Base-by-base conservation (phyloP, 2,888 invertebrate species). In the Calliphora vomitoria region DNA sequence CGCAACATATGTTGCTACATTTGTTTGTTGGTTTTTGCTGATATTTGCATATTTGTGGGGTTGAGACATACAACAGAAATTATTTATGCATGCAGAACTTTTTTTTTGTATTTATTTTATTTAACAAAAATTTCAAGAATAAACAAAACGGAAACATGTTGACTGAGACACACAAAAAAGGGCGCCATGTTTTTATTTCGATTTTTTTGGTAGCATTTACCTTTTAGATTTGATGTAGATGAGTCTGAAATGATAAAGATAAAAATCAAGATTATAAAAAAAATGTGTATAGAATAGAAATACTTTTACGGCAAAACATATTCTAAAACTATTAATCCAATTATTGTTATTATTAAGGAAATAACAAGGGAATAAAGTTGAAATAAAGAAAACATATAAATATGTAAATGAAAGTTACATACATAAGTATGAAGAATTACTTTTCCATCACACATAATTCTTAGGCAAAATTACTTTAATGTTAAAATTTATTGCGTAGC, bases 71-170 rank as follows among this genome's bases (percentile, higher is more conserved):
- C 41, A 82, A 64, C 64, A 31, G 44, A 72, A 84, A 87, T 87
- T 87, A 87, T 87, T 87, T 87, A 87, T 87, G 87, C 87, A 87
- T 81, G 87, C 87, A 87, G 72, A 72, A 75, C 50, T 81, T 81
- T 76, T 60, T 66, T 74, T 66, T 75, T 68, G 25, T 75, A 72
- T 83, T 71, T 83, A 78, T 78, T 83, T 83, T 64, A 71, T 83
- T 78, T 71, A 47, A 71, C 35, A 71, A 71, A 68, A 58, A 55
- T 76, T 82, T 78, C n/a, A 69, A 79, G 55, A 79, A 72, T 66
- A 80, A 75, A 85, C 44, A 79, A 66, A 72, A 79, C 8, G 50
- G 25, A 72, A 72, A 84, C 3, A 75, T 68, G 47, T 47, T 74
- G 41, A 60, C 11, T 55, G 31, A 8, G 62, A 20, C n/a, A 66